Percentiles rank a stretch among this genome's conserved stretches.
These are phyloP conservation scores for Tribolium castaneum DNA, from an alignment of 1,140 invertebrate species.

Conservation along the genomic window DNA sequence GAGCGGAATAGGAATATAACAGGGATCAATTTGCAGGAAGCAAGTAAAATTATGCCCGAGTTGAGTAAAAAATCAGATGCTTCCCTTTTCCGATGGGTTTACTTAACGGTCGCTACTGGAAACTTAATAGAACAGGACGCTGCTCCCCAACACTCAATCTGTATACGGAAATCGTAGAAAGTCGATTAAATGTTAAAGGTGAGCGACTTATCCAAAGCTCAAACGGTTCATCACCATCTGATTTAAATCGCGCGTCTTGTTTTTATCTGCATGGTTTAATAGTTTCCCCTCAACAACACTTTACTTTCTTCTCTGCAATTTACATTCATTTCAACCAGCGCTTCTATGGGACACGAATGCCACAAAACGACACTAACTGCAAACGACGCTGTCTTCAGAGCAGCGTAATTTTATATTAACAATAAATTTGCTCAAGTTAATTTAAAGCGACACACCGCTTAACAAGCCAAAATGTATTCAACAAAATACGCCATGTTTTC, in stretches of 20 bases:
- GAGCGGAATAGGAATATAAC: constrained; percentile 5
- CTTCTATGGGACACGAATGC: constrained; percentile 42
- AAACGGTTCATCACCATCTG: constrained; percentile 16
- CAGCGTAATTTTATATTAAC: constrained; percentile 4
- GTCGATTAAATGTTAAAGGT: constrained; percentile 50
- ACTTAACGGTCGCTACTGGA: constrained; percentile 39
- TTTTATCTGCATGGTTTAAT: neutral
- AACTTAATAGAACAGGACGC: constrained; percentile 46
- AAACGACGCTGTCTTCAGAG: constrained; percentile 34
- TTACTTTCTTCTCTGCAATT: constrained; percentile 7
- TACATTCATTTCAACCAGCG: constrained; percentile 43
- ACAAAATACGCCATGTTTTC: too few species aligned
- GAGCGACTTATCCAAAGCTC: constrained; percentile 37
- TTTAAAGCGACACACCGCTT: neutral
- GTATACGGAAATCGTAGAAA: constrained; percentile 47
- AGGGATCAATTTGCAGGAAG: constrained; percentile 37
- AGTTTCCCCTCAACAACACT: constrained; percentile 23
- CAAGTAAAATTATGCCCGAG: constrained; percentile 42
- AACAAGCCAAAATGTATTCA: too few species aligned
- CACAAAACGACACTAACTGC: constrained; percentile 43
- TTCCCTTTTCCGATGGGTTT: constrained; percentile 40
- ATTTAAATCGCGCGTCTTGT: constrained; percentile 26
- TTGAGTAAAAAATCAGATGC: constrained; percentile 35
- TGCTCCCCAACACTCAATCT: constrained; percentile 45
- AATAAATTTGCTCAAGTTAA: neutral